These are phyloP conservation scores for Brachionus rotundiformis DNA, from an alignment of 1,140 invertebrate genomes.

Conservation along the genomic window DNA sequence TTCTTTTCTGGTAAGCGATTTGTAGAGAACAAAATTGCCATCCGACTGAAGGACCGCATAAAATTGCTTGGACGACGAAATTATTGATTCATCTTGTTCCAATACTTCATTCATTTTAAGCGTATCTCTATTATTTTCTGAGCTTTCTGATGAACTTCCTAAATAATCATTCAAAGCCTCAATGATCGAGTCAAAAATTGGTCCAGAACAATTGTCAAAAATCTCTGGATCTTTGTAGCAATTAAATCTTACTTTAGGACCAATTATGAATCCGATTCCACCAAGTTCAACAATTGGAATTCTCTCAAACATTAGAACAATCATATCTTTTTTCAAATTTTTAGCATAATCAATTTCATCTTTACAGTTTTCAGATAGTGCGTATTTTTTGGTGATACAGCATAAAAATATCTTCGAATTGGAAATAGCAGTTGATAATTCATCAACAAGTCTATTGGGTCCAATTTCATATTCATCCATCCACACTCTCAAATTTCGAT, in stretches of 20 bases:
- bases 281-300: background rate
- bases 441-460: background rate
- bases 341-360: conserved; percentile 17
- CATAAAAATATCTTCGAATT: background rate
- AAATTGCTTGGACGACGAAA: background rate
- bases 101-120: background rate
- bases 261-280: background rate
- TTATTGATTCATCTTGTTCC: background rate
- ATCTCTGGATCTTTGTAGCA: background rate
- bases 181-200: background rate
- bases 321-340: background rate
- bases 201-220: background rate
- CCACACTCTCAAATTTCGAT: background rate
- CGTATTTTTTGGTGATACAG: background rate
- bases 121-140: background rate
- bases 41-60: background rate
- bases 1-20: background rate
- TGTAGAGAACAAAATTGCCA: background rate
- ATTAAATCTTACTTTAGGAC: conserved; percentile 9
- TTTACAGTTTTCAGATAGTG: conserved; percentile 3
- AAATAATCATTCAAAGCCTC: background rate
- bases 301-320: conserved; percentile 26
- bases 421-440: background rate
- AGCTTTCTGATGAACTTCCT: background rate
- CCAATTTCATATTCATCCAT: conserved; percentile 10